Evolutionary conservation across 2,113 vertebrate species (phyloP), one percentile per base, ranked within the genome.

Genomic region (Drymodes brunneopygia): DNA sequence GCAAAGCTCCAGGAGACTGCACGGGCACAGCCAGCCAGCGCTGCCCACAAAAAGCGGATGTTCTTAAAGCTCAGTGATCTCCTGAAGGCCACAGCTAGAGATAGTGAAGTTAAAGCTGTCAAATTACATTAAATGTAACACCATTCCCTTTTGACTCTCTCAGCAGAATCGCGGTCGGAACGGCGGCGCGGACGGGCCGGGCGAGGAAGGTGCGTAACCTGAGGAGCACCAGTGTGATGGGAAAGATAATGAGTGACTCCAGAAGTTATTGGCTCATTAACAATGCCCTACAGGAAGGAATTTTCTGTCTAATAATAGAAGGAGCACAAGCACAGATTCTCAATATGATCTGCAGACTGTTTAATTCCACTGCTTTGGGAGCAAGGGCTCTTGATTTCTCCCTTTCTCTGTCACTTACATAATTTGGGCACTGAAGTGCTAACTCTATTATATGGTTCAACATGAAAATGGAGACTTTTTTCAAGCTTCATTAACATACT

Each of bases 391-490:
- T 94, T 73, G 92, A 95, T 88, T 92, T 85, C 79, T 93, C 90
- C 81, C 60, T 85, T 88, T 88, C 87, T 92, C 94, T 93, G 87
- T 66, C 91, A 93, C 93, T 94, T 92, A 91, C 79, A 92, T 88
- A 96, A 96, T 95, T 93, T 91, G 92, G 85, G 92, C 94, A 96
- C 50, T 96, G 94, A 96, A 96, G 78, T 95, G 94, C 93, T 93
- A 97, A 96, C 92, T 95, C 92, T 90, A 95, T 95, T 92, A 93
- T 90, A 72, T 51, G 71, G 90, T 91, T 94, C 87, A 94, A 94
- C 85, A 73, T 83, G 78, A 92, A 95, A 96, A 96, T 21, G 28
- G 72, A 96, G 90, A 67, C 50, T 67, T 71, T 88, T 88, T 83
- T 15, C 87, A 94, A 93, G 94, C 90, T 86, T 94, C 87, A 96